Evolutionary conservation across 2,113 vertebrate genomes (phyloP).

Genomic region (Budorcas taxicolor): DNA sequence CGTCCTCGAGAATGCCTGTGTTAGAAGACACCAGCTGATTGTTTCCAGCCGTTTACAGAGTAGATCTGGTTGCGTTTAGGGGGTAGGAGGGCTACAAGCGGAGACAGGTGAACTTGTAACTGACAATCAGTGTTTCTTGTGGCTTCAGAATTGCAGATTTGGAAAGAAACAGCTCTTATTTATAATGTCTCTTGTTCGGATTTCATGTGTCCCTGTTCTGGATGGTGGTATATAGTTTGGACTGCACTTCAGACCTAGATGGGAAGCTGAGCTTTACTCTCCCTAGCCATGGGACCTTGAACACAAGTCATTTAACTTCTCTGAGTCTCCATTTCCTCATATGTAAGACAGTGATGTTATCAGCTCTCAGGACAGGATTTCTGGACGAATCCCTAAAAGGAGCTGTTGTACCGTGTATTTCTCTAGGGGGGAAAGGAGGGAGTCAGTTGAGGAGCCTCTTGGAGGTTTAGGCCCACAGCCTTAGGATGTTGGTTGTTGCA

Average conservation of each 20-base stretch:
- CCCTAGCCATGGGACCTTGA: background rate
- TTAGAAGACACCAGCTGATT: background rate
- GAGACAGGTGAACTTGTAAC: background rate
- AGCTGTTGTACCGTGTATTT: background rate
- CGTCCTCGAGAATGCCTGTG: background rate
- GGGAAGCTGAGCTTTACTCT: background rate
- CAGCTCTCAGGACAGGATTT: background rate
- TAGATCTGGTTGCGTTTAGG: background rate
- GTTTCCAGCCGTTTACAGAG: background rate
- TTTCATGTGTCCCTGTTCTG: background rate
- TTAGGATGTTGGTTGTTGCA: background rate
- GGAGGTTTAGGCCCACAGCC: background rate
- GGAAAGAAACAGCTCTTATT: background rate
- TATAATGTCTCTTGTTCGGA: background rate
- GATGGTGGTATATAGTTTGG: background rate
- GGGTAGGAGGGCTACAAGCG: background rate
- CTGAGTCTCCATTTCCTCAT: background rate
- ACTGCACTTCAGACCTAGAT: background rate
- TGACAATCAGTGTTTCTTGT: background rate
- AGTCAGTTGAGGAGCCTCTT: background rate
- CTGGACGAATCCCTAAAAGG: background rate
- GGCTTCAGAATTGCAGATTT: background rate
- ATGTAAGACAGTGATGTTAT: background rate
- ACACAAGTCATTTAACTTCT: background rate
- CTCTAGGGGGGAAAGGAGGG: background rate